phyloP scores from a whole-genome alignment of 2,888 invertebrate genomes.

The Tryphoninae sp. region DNA sequence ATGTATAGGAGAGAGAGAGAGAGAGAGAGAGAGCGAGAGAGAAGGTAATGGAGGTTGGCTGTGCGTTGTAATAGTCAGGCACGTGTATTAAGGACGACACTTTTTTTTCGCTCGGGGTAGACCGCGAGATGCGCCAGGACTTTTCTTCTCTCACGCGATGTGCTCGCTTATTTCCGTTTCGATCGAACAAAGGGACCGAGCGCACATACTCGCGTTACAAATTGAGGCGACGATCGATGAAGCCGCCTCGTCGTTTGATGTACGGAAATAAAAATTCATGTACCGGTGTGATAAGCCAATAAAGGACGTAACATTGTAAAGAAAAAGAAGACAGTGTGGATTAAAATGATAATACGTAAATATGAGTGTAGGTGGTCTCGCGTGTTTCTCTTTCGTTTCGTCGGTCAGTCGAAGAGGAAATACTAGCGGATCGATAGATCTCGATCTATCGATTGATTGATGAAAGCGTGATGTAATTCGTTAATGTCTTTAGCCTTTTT shows the following conservation, averaged over 20 bases:
- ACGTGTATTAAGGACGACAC: slow-evolving; percentile 47
- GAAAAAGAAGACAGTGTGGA: not conserved
- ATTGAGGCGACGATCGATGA: not conserved
- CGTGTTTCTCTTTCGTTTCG: no score
- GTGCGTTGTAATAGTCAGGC: slow-evolving; percentile 41
- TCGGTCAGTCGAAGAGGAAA: no score
- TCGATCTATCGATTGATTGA: no score
- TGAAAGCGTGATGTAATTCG: no score
- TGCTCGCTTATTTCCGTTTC: slow-evolving; percentile 16
- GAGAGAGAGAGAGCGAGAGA: not conserved
- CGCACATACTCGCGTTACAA: not conserved
- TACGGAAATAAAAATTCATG: not conserved
- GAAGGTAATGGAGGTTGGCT: slow-evolving; percentile 16
- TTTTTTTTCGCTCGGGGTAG: slow-evolving; percentile 25
- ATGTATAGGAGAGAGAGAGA: slow-evolving; percentile 8
- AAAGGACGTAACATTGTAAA: not conserved
- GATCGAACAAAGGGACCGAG: slow-evolving; percentile 18
- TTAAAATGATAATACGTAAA: not conserved
- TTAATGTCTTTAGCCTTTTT: no score
- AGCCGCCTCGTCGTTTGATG: not conserved
- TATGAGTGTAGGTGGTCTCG: not conserved
- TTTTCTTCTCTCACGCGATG: slow-evolving; percentile 37
- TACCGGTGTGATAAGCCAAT: not conserved
- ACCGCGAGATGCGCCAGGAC: slow-evolving; percentile 31
- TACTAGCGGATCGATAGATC: no score